Evolutionary conservation across 2,797 vertebrate genomes (phyloP).

Genomic region (Tachyglossus aculeatus): DNA sequence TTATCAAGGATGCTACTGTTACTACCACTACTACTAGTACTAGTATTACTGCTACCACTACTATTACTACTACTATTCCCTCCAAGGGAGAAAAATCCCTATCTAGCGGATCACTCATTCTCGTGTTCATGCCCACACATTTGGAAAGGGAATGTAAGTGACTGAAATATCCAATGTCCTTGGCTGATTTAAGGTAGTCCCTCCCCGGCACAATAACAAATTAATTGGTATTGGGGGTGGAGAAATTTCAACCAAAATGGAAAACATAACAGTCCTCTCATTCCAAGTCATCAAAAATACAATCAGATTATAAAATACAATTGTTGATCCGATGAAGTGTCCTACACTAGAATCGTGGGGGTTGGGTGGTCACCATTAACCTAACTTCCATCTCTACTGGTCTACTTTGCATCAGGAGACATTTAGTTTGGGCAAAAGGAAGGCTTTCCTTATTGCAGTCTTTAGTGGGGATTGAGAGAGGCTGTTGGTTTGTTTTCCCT

Average conservation of each 20-base stretch:
- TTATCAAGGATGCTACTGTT: too few species aligned
- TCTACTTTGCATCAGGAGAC: neutral
- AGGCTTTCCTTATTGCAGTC: neutral
- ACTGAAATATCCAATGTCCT: neutral
- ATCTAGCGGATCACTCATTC: too few species aligned
- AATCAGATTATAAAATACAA: neutral
- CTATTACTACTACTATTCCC: too few species aligned
- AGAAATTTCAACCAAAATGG: neutral
- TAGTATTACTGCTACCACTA: too few species aligned
- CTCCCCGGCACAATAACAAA: slow-evolving; percentile 4
- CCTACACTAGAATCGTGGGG: neutral
- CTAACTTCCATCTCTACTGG: neutral
- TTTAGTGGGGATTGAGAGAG: slow-evolving; percentile 1
- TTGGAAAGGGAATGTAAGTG: slow-evolving; percentile 2
- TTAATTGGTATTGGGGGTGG: neutral
- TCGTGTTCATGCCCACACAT: too few species aligned
- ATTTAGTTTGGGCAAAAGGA: neutral
- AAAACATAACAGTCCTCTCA: slow-evolving; percentile 4
- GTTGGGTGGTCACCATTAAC: neutral
- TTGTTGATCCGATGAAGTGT: neutral
- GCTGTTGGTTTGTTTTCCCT: neutral
- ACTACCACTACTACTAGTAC: too few species aligned
- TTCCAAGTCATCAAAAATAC: neutral
- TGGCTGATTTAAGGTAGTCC: neutral
- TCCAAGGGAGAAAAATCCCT: too few species aligned